These are phyloP conservation scores for Gallinago solitaria DNA, from an alignment of 2,797 vertebrate species.

Conservation along the genomic window DNA sequence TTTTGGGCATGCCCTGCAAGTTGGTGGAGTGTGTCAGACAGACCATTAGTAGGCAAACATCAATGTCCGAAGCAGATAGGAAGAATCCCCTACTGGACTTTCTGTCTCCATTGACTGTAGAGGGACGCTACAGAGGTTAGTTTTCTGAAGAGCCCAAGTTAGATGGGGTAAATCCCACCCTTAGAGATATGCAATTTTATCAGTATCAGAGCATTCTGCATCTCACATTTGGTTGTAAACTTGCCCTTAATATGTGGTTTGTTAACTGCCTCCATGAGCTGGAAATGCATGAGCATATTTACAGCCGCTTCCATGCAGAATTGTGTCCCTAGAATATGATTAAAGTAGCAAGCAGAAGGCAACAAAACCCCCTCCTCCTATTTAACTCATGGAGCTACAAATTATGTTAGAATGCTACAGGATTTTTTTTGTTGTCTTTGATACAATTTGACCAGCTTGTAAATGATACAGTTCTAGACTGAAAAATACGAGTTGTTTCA, in stretches of 20 bases:
- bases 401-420: neutral
- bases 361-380: neutral
- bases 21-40: neutral
- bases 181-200: neutral
- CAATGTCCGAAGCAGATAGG: neutral
- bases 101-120: neutral
- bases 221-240: neutral
- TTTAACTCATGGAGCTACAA: constrained; percentile 1
- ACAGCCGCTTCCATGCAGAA: neutral
- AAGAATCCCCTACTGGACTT: neutral
- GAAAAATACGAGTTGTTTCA: constrained; percentile 18
- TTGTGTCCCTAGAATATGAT: neutral
- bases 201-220: neutral
- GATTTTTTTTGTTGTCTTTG: constrained; percentile 2
- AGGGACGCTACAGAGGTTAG: neutral
- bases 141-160: neutral
- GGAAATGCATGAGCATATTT: neutral
- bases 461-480: neutral
- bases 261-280: neutral
- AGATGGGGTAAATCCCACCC: neutral
- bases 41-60: neutral
- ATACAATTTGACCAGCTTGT: neutral
- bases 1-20: neutral
- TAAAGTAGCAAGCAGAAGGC: neutral
- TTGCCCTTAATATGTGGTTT: neutral